These are phyloP conservation scores for Caerostris darwini DNA, from an alignment of 1,140 invertebrate species.

Conservation along the genomic window DNA sequence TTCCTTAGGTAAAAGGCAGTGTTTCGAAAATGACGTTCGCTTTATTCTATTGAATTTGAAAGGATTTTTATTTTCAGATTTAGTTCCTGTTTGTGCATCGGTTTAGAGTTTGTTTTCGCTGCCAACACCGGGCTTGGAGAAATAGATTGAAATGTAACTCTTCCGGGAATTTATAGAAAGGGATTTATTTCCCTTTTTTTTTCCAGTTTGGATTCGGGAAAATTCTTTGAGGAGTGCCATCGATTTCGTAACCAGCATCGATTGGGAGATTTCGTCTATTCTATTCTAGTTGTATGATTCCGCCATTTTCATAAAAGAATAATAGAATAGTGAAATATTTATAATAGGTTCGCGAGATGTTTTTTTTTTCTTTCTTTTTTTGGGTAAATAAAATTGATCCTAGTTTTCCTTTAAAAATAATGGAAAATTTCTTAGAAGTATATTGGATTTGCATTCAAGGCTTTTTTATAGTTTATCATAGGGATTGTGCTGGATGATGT, in stretches of 20 bases:
- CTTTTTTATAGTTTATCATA: no score
- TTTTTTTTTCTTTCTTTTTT: no score
- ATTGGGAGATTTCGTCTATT: neutral
- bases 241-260: conserved; percentile 3
- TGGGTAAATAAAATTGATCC: no score
- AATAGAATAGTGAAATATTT: neutral
- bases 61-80: conserved; percentile 56
- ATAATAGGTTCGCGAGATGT: neutral
- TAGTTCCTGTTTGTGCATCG: conserved; percentile 51
- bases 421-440: no score
- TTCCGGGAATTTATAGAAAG: conserved; percentile 37
- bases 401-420: no score
- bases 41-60: conserved; percentile 35
- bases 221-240: conserved; percentile 1
- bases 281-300: neutral
- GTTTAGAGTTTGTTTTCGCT: conserved; percentile 53
- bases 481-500: no score
- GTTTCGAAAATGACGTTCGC: neutral
- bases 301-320: neutral
- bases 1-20: no score
- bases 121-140: conserved; percentile 32
- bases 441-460: no score
- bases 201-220: neutral
- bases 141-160: conserved; percentile 60
- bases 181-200: conserved; percentile 30